A percentile compares a stretch with the other conserved stretches of the same genome.
Conservation (phyloP, 2,888 invertebrate species). For the Himalopsyche tibetana region DNA sequence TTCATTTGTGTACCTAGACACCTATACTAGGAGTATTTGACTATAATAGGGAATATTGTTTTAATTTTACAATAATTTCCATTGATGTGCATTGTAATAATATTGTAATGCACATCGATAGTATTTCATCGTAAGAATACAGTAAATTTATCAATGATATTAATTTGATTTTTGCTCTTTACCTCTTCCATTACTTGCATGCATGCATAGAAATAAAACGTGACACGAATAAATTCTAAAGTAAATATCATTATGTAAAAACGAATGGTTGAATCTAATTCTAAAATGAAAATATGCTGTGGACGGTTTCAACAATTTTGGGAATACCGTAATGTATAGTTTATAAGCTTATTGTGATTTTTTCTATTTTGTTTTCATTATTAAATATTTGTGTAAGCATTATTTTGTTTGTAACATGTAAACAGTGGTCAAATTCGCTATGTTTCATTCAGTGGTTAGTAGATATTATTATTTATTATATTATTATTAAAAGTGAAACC, state of each 20-base stretch:
- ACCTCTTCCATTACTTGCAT: conserved; percentile 25
- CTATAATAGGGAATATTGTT: too few species aligned
- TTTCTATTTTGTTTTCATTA: conserved; percentile 50
- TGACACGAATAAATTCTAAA: conserved; percentile 44
- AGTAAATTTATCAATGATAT: conserved; percentile 9
- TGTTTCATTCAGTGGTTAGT: neutral
- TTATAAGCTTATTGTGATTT: conserved; percentile 53
- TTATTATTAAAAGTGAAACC: neutral
- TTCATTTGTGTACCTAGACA: too few species aligned
- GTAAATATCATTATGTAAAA: conserved; percentile 20
- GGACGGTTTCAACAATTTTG: conserved; percentile 32
- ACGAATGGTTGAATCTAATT: conserved; percentile 30
- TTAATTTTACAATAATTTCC: neutral
- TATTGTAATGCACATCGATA: neutral
- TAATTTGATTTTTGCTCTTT: neutral
- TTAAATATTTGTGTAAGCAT: conserved; percentile 45
- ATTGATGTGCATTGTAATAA: neutral
- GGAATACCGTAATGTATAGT: conserved; percentile 51
- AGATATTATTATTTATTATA: neutral
- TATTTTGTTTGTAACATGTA: neutral
- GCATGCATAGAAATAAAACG: neutral
- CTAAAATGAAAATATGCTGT: conserved; percentile 25
- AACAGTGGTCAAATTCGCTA: conserved; percentile 9
- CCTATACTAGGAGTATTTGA: too few species aligned
- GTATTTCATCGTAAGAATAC: neutral